Percentiles rank a stretch among this genome's conserved stretches.
phyloP scores from a whole-genome alignment of 2,888 invertebrate genomes.

The Balanococcus diminutus region DNA sequence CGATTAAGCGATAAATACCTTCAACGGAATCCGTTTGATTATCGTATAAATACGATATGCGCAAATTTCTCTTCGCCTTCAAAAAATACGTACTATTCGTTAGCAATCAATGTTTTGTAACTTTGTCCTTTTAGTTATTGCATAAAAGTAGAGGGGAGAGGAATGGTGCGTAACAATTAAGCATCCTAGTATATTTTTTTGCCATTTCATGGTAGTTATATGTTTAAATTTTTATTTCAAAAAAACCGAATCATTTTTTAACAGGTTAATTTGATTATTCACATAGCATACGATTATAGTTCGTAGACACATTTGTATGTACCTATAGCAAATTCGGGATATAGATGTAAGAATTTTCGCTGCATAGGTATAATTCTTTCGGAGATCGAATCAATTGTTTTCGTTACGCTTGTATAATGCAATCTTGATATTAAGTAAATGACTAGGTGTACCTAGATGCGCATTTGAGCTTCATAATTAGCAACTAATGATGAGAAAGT shows the following conservation, averaged over 20 bases:
- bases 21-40: conserved; percentile 28
- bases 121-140: not conserved
- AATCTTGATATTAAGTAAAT: not conserved
- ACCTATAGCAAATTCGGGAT: not conserved
- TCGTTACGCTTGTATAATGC: not conserved
- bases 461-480: not conserved
- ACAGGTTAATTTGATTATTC: conserved; percentile 23
- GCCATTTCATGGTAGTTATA: conserved; percentile 18
- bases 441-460: not conserved
- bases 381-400: conserved; percentile 10
- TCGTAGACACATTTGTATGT: not conserved
- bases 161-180: not conserved
- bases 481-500: not conserved
- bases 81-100: conserved; percentile 7
- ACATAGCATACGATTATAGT: not conserved
- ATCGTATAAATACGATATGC: conserved; percentile 18
- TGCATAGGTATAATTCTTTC: not conserved
- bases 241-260: conserved; percentile 15
- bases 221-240: not conserved
- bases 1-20: conserved; percentile 10
- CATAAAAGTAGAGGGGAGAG: not conserved
- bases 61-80: conserved; percentile 14
- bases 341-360: not conserved
- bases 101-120: conserved; percentile 12
- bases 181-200: not conserved